Conservation (phyloP, 2,888 invertebrate species). For the Dastarcus helophoroides region DNA sequence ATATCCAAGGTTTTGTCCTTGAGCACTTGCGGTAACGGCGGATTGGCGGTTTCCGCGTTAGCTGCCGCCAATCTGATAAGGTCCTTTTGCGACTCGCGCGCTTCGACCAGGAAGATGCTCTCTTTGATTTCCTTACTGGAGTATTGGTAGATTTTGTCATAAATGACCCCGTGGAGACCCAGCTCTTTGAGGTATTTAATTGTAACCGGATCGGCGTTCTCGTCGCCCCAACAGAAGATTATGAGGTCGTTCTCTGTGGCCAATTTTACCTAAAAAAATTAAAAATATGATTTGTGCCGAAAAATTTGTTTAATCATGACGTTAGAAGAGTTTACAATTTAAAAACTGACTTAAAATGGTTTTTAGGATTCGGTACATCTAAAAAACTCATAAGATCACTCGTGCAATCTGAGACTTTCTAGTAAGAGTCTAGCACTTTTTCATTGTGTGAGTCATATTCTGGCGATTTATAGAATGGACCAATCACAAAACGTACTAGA, state of each 20-base stretch:
- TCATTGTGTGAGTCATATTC: too few species aligned
- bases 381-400: too few species aligned
- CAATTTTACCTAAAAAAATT: slow-evolving; percentile 49
- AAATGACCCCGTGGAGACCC: slow-evolving; percentile 92
- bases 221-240: slow-evolving; percentile 96
- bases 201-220: slow-evolving; percentile 78
- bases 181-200: slow-evolving; percentile 77
- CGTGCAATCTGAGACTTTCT: too few species aligned
- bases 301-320: too few species aligned
- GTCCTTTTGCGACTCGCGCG: slow-evolving; percentile 60
- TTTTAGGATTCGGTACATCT: too few species aligned
- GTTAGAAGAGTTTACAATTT: too few species aligned
- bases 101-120: slow-evolving; percentile 72
- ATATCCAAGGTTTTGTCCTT: slow-evolving; percentile 33
- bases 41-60: slow-evolving; percentile 25
- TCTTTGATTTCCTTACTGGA: slow-evolving; percentile 63
- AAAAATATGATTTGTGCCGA: too few species aligned
- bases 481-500: too few species aligned
- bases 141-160: slow-evolving; percentile 80
- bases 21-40: slow-evolving; percentile 13
- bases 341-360: too few species aligned
- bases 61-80: slow-evolving; percentile 39
- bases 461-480: too few species aligned
- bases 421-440: too few species aligned
- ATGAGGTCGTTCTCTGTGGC: slow-evolving; percentile 73